Conservation (phyloP, 2,113 vertebrate species). For the Megaceryle torquata region DNA sequence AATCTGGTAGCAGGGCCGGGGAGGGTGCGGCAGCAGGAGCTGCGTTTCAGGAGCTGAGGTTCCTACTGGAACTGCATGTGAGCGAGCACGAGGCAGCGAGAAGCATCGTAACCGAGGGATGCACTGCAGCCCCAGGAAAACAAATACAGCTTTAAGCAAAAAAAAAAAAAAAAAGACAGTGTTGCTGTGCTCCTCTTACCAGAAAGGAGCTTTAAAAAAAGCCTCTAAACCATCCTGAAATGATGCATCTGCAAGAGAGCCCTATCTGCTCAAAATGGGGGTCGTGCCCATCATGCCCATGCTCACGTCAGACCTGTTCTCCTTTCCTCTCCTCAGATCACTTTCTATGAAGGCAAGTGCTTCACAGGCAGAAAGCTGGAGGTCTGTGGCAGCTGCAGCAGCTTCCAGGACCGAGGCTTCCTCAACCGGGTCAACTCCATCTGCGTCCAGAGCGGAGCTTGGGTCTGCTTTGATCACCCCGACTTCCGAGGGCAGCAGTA, state of each 20-base stretch:
- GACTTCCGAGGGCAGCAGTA: constrained; percentile 90
- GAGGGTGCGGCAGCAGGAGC: not conserved
- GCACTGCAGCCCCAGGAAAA: not conserved
- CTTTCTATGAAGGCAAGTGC: constrained; percentile 87
- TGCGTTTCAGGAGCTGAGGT: not conserved
- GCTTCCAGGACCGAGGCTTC: constrained; percentile 91
- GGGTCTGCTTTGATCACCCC: constrained; percentile 88
- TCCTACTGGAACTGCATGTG: constrained; percentile 1
- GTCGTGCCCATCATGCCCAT: not conserved
- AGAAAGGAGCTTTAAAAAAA: not conserved
- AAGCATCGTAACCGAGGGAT: not conserved
- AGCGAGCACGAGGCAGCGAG: not conserved
- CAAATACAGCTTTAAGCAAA: not conserved
- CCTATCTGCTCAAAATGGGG: not conserved
- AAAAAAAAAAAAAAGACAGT: not conserved
- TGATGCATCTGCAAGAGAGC: not conserved
- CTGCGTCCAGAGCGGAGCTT: constrained; percentile 86
- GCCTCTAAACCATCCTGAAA: not conserved
- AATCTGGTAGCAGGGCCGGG: not conserved
- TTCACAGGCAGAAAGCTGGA: constrained; percentile 90
- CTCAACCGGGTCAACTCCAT: constrained; percentile 90
- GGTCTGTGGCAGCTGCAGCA: constrained; percentile 85
- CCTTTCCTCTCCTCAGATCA: constrained; percentile 75
- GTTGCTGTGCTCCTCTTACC: not conserved
- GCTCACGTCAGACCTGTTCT: fast-evolving